phyloP scores from a whole-genome alignment of 2,888 invertebrate species.

The Chirona hameri region DNA sequence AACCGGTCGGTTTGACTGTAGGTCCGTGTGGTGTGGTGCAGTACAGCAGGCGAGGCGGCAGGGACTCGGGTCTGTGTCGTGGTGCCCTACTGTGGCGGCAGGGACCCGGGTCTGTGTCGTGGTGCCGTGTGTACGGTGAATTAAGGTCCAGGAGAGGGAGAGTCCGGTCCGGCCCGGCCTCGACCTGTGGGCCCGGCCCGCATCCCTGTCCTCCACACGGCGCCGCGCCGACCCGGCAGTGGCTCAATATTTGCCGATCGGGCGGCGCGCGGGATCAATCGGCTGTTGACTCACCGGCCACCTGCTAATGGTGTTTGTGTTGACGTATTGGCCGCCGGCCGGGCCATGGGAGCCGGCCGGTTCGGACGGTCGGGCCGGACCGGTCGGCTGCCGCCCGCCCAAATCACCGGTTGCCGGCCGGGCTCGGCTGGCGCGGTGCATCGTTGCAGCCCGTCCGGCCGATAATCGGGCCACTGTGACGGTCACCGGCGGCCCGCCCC shows the following conservation, averaged over 20 bases:
- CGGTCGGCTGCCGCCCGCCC: background rate
- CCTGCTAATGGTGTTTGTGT: slow-evolving; percentile 29
- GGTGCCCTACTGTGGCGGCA: background rate
- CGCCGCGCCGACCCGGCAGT: background rate
- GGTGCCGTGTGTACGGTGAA: background rate
- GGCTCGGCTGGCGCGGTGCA: background rate
- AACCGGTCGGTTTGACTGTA: no score
- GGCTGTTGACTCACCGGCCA: slow-evolving; percentile 6
- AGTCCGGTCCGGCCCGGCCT: background rate
- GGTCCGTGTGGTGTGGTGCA: no score
- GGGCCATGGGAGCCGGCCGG: background rate
- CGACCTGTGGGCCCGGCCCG: background rate
- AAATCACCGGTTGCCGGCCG: background rate
- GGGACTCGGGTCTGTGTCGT: no score
- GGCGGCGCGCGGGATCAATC: background rate
- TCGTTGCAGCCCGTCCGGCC: background rate
- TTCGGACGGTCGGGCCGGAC: background rate
- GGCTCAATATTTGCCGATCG: slow-evolving; percentile 5
- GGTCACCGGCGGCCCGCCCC: background rate
- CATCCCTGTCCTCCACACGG: background rate
- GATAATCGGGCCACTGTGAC: background rate
- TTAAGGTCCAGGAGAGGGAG: background rate
- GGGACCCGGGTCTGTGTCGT: no score
- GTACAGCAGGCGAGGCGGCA: no score
- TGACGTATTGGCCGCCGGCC: background rate